Percentiles rank a stretch among this genome's conserved stretches.
These are phyloP conservation scores for Volucella zonaria DNA, from an alignment of 2,888 invertebrate species.

Conservation along the genomic window DNA sequence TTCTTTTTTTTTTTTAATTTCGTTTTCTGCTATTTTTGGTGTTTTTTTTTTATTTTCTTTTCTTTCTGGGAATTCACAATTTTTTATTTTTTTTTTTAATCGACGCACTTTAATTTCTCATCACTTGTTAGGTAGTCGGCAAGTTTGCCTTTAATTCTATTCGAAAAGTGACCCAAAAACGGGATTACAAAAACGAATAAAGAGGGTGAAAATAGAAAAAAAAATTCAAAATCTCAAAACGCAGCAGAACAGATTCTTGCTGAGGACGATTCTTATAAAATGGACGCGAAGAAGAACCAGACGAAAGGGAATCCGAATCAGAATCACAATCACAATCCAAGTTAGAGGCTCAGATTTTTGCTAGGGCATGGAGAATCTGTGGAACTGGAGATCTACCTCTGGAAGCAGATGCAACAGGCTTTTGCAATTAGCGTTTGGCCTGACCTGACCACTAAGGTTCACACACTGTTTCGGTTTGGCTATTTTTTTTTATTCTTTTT, in stretches of 20 bases:
- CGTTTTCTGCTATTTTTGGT: slow-evolving; percentile 36
- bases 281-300: slow-evolving; percentile 50
- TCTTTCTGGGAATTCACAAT: slow-evolving; percentile 39
- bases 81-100: slow-evolving; percentile 26
- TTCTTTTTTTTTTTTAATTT: slow-evolving; percentile 15
- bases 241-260: slow-evolving; percentile 26
- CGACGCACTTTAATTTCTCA: slow-evolving; percentile 42
- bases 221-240: not conserved
- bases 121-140: slow-evolving; percentile 21
- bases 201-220: slow-evolving; percentile 3
- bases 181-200: slow-evolving; percentile 8
- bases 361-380: not conserved
- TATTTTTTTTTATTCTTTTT: not conserved
- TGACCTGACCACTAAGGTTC: not conserved
- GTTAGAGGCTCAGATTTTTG: slow-evolving; percentile 34
- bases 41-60: not conserved
- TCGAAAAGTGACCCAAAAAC: slow-evolving; percentile 50
- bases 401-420: slow-evolving; percentile 66
- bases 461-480: slow-evolving; percentile 8
- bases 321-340: too few relatives aligned
- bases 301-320: slow-evolving; percentile 51
- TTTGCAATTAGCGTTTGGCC: slow-evolving; percentile 13
- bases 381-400: not conserved
- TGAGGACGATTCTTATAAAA: slow-evolving; percentile 23
- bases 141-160: slow-evolving; percentile 34